Base-by-base conservation (phyloP, 2,888 invertebrate species). In the Pristionchus exspectatus region DNA sequence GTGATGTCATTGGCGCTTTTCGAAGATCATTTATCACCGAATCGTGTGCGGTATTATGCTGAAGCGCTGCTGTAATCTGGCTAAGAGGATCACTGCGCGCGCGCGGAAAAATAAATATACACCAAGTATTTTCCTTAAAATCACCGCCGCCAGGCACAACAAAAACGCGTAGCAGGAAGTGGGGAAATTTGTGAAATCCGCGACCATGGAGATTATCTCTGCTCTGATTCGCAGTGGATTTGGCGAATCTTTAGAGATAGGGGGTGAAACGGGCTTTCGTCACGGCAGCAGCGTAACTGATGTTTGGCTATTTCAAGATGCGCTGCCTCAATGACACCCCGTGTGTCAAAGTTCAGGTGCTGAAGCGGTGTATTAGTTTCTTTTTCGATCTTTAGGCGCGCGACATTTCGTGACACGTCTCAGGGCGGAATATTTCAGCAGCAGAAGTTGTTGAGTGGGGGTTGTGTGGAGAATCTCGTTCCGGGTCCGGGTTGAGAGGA, bases 401-500 rank as follows among this genome's bases (percentile, higher is more conserved):
- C 44, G 81, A 81, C 81, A 81, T 81, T 81, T 81, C 50, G 81
- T 81, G 50, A 54, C 72, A 33, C 81, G 54, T 54, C 16, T 77
- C 77, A 77, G 24, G 38, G 77, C 4, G n/a, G 81, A 50, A 81
- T 81, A 54, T 44, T 30, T 38, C 30, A 63, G 63, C 10, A 63
- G 30, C 69, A 33, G 7, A 50, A 74, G 74, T 24, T 4, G 74
- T 24, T 4, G 38, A 16, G 81, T 27, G 81, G 81, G 81, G 81
- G 81, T 81, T 50, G 27, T 24, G 27, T 27, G 54, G 18, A 44
- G n/a, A 54, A n/a, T 27, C n/a, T 44, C 24, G 12, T 81, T 81
- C 81, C 81, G 81, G 81, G 81, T 81, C 81, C 81, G 81, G 81
- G 81, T 81, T 44, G n/a, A n/a, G n/a, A n/a, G 69, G n/a, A 44